Base-by-base conservation (phyloP, 2,797 vertebrate species). In the Enteromius paludinosus region DNA sequence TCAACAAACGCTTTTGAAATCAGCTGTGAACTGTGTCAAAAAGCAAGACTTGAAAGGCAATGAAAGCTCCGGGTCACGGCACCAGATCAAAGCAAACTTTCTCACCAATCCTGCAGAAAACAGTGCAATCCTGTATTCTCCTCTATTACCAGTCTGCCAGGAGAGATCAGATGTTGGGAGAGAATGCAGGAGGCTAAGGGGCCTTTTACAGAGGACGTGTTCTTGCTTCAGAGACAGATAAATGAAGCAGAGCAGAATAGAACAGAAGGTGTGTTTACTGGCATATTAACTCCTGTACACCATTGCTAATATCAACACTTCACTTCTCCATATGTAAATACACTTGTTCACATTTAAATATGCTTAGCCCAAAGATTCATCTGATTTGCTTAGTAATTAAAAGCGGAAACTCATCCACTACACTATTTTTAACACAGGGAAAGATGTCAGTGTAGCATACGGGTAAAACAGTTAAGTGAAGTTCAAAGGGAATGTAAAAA, bases 81-180 rank as follows among this genome's bases (percentile, higher is more conserved):
- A 83, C 64, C 64, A 83, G 65, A 83, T 83, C 52, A 82, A 82
- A 76, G 81, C 33, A 49, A 69, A 69, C 52, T 15, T 47, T 69
- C 62, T 25, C 25, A 76, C 35, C 28, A 15, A 35, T 20, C 52
- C 43, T 77, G 62, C 52, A 38, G 70, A 38, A 70, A 64, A 77
- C 54, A 70, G 38, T 14, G 18, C 64, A 47, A 47, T 70, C 38
- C 38, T 25, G 49, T 70, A 70, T 69, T 69, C 73, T 23, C 23
- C 81, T 61, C 35, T 59, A 70, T 59, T 59, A 70, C 73, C 38
- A 56, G 23, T 47, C 72, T 76, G 72, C 62, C 64, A 47, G 41
- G 49, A 61, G 52, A 41, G 64, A 83, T 83, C 81, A 76, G 52
- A 83, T 76, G 72, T 69, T 76, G 73, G 45, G 49, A 68, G 73